Evolutionary conservation across 2,113 vertebrate genomes (phyloP), one percentile per base, ranked within the genome.

Genomic region (Eptesicus fuscus): DNA sequence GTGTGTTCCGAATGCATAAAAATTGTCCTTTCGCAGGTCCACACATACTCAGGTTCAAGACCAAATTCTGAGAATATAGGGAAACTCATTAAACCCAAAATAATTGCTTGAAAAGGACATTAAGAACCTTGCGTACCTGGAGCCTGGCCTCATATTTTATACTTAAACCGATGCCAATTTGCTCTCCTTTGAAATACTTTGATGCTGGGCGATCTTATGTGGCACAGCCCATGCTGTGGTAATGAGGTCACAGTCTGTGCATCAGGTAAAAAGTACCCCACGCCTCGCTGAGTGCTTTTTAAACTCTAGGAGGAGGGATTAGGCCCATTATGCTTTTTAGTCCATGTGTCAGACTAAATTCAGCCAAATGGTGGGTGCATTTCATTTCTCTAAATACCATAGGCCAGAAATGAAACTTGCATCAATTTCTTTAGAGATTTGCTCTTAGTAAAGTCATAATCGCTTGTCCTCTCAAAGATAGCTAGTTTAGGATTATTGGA

Each of bases 371-470:
- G 51, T 71, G 20, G n/a, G 28, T 88, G 69, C 40, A 25, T 94
- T 94, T 96, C 11, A 51, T 88, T 88, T 65, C 71, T 85, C 80
- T 80, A 83, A 95, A 59, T 86, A 59, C 73, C 20, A 2, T 12
- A 30, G 35, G 6, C 25, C 47, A 51, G 51, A 74, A 63, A n/a
- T 85, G 76, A 89, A 35, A 92, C 79, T 80, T 28, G 16, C 37
- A 22, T 93, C 59, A 4, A 42, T 80, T 78, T 61, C 25, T 92
- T 86, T 51, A 79, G 84, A 59, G 77, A 69, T 93, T 96, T 94
- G 42, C 30, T 84, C 14, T 92, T 95, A 82, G 78, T 93, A 88
- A 95, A 96, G 95, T 61, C 47, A 92, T 49, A 77, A 78, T 90
- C 51, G 63, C 4, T 85, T 85, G 13, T 91, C 73, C 67, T 91